Conservation (phyloP, 2,888 invertebrate genomes). For the Drosophila prolongata region DNA sequence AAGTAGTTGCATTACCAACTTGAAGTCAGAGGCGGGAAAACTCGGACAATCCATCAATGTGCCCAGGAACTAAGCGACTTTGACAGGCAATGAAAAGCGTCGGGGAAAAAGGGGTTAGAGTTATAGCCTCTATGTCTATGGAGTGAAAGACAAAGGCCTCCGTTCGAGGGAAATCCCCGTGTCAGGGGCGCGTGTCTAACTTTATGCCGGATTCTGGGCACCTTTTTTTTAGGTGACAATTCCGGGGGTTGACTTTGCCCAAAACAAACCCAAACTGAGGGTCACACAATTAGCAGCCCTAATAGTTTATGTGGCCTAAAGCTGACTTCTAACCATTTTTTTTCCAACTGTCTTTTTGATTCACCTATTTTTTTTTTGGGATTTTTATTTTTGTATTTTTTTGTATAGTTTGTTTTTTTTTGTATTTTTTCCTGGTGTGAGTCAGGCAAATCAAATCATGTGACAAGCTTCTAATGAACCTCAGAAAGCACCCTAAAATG, state of each 20-base stretch:
- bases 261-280: conserved; percentile 21
- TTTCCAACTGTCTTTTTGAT: neutral
- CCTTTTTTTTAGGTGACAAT: conserved; percentile 20
- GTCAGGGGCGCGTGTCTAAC: conserved; percentile 67
- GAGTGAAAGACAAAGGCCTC: conserved; percentile 15
- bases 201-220: conserved; percentile 41
- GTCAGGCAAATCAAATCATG: conserved; percentile 71
- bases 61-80: conserved; percentile 57
- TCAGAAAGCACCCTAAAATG: conserved; percentile 37
- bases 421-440: neutral
- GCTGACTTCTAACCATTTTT: conserved; percentile 9
- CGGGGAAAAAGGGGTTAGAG: conserved; percentile 14
- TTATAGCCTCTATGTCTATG: conserved; percentile 1
- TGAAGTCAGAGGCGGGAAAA: conserved; percentile 27
- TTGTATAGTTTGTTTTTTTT: conserved; percentile 22
- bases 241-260: conserved; percentile 35
- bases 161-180: conserved; percentile 28
- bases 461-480: conserved; percentile 78
- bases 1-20: conserved; percentile 19
- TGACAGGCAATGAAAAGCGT: conserved; percentile 68
- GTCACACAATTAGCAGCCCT: conserved; percentile 71
- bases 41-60: conserved; percentile 40
- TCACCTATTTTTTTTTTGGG: conserved; percentile 25
- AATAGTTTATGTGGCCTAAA: conserved; percentile 46
- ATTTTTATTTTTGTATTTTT: conserved; percentile 39